Conservation (phyloP, 2,888 invertebrate genomes). For the Drosophila meridiana region DNA sequence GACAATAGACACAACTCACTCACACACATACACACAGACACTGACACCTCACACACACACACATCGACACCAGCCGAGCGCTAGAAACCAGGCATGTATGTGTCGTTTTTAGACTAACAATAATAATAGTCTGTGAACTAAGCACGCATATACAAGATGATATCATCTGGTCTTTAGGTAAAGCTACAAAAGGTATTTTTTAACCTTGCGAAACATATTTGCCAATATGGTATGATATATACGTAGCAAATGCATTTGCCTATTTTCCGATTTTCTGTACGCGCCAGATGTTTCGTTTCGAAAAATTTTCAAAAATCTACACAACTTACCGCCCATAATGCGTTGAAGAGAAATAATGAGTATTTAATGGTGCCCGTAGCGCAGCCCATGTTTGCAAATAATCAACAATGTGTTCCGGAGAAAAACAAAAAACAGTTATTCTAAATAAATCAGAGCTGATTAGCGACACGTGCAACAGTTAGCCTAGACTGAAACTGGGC, state of each 20-base stretch:
- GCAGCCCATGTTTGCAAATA: slow-evolving; percentile 73
- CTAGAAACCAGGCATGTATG: slow-evolving; percentile 14
- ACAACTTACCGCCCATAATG: slow-evolving; percentile 81
- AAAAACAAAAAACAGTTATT: background rate
- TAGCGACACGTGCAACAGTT: slow-evolving; percentile 65
- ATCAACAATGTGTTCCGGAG: slow-evolving; percentile 10
- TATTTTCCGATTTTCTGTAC: background rate
- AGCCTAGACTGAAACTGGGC: slow-evolving; percentile 10
- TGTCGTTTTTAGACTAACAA: slow-evolving; percentile 32
- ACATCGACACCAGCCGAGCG: background rate
- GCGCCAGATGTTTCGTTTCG: slow-evolving; percentile 50
- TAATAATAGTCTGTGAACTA: slow-evolving; percentile 57
- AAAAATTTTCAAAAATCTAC: slow-evolving; percentile 7
- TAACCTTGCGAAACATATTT: slow-evolving; percentile 3
- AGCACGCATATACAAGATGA: slow-evolving; percentile 73
- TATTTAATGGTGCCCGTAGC: slow-evolving; percentile 81
- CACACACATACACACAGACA: background rate
- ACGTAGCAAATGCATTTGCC: background rate
- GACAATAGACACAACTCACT: slow-evolving; percentile 54
- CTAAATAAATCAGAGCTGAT: slow-evolving; percentile 23
- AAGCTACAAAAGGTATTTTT: slow-evolving; percentile 25
- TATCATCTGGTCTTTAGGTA: slow-evolving; percentile 71
- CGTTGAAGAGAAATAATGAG: slow-evolving; percentile 76
- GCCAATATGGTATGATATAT: slow-evolving; percentile 7
- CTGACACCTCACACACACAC: slow-evolving; percentile 1